Base-by-base conservation (phyloP, 2,888 invertebrate species). In the Rhagium mordax region DNA sequence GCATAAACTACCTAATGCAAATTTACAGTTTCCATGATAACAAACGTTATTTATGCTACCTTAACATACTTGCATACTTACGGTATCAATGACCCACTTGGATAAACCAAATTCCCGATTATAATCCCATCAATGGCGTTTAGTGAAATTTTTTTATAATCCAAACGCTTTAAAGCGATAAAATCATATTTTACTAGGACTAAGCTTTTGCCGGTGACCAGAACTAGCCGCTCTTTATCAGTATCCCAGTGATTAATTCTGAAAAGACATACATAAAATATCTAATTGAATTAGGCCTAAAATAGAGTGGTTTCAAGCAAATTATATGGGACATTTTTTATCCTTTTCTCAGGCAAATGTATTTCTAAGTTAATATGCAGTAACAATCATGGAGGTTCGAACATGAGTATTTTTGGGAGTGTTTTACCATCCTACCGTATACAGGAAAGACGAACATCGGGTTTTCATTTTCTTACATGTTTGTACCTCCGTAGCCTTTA, bases 221-320 rank as follows among this genome's bases (percentile, higher is more conserved):
- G 86, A 1, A 96, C 89, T 48, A 96, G 90, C 62, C 95, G 90
- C 87, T 96, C 96, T 82, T 94, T 93, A 85, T 96, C 96, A 83
- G 94, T 93, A 84, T 96, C 95, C 96, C 96, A 96, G 75, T 95
- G 90, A 81, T 94, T 95, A 82, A 96, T 95, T 86, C 96, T 96
- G 86, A 16, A 90, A 87, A 13, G 4, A n/a, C n/a, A n/a, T n/a
- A n/a, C n/a, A n/a, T n/a, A 5, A 5, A 29, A 29, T 29, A 5
- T 29, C 29, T 29, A 29, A 29, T 29, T 8, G 8, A 29, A 29
- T n/a, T n/a, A n/a, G n/a, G n/a, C n/a, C n/a, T n/a, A n/a, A n/a
- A n/a, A n/a, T n/a, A n/a, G n/a, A n/a, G n/a, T n/a, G n/a, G n/a
- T n/a, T n/a, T n/a, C n/a, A n/a, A n/a, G n/a, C n/a, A n/a, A n/a